Evolutionary conservation across 2,888 invertebrate genomes (phyloP), one percentile per base, ranked within the genome.

Genomic region (Lapara coniferarum): DNA sequence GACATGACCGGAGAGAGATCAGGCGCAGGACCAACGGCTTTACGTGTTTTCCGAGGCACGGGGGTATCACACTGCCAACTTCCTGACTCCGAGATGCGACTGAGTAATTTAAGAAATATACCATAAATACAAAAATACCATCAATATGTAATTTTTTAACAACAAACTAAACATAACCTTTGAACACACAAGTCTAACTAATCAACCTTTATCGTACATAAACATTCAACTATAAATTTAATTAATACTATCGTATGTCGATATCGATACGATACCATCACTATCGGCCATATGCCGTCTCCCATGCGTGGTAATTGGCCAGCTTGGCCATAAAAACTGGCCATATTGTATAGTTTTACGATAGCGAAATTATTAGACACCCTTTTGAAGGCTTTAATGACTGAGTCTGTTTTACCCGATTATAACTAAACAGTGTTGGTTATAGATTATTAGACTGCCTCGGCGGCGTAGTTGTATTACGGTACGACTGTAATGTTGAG

Each of bases 221-320:
- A 49, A 16, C 59, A 10, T 55, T 55, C n/a, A 19, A 55, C 63
- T 63, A 63, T 49, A 46, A 59, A 59, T 63, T 49, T 19, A 63
- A 63, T 49, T 63, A 19, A 19, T 49, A 14, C 16, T 68, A 52
- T 68, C 52, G 52, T 49, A 69, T 73, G 75, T 73, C 75, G 75
- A 74, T 70, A 75, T 73, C 71, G 76, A 74, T 69, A 69, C 10
- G 63, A 63, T 67, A 73, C 67, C 85, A 82, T 81, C 85, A 70
- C 85, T 85, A 81, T 67, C 71, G 74, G 72, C 79, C 91, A 90
- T 85, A 89, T 91, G 91, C 81, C 79, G 85, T 82, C 83, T 88
- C 87, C 84, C 90, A 89, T 80, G 77, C 57, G 58, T 73, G 81
- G 83, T 90, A 90, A 90, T 90, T 90, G 89, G 86, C 87, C 83